Evolutionary conservation across 2,888 invertebrate genomes (phyloP).

Genomic region (Orthosia cruda): DNA sequence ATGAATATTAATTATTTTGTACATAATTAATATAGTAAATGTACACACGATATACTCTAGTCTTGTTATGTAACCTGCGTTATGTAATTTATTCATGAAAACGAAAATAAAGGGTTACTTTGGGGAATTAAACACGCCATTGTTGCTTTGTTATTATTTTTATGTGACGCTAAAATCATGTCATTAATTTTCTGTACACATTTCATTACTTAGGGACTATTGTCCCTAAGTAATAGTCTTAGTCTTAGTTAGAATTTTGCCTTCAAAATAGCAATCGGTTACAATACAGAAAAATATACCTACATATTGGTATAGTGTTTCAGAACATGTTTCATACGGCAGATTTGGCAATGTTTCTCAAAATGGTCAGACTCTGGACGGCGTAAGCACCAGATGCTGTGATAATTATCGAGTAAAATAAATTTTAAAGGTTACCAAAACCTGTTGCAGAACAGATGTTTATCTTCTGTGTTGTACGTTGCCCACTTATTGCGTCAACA

Average conservation of each 20-base stretch:
- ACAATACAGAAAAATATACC: not conserved
- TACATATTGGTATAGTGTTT: not conserved
- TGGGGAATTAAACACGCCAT: slow-evolving; percentile 46
- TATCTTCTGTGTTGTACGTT: not conserved
- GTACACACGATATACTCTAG: not conserved
- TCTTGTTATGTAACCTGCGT: not conserved
- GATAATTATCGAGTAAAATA: slow-evolving; percentile 7
- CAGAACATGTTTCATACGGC: slow-evolving; percentile 4
- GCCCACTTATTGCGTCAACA: not conserved
- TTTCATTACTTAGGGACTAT: slow-evolving; percentile 3
- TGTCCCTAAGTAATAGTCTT: too few species aligned
- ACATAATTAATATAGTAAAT: slow-evolving; percentile 7
- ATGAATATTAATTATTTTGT: slow-evolving; percentile 1
- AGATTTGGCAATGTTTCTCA: slow-evolving; percentile 26
- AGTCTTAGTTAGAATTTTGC: not conserved
- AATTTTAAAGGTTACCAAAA: slow-evolving; percentile 10
- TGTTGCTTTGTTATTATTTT: slow-evolving; percentile 19
- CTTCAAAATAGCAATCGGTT: not conserved
- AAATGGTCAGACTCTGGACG: slow-evolving; percentile 35
- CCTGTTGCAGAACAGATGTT: slow-evolving; percentile 2
- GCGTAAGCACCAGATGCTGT: slow-evolving; percentile 35
- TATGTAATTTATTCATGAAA: slow-evolving; percentile 16
- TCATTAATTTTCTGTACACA: slow-evolving; percentile 36
- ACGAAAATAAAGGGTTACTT: slow-evolving; percentile 35
- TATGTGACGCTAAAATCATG: not conserved